Evolutionary conservation across 2,888 invertebrate species (phyloP).

Genomic region (Standfussiana lucernea): DNA sequence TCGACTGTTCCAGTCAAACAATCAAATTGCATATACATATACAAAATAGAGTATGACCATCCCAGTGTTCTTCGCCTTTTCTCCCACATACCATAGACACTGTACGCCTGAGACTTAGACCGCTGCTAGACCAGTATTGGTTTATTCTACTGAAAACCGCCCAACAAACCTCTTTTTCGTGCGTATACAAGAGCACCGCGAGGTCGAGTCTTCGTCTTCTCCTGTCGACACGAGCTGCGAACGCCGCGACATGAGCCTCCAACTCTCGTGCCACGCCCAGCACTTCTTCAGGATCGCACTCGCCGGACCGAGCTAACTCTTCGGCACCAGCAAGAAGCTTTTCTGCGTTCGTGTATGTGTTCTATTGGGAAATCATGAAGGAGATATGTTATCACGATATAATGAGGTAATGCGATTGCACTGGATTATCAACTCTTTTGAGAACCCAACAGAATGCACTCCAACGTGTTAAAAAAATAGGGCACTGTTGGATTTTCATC

Average conservation of each 20-base stretch:
- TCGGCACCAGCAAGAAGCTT: constrained; percentile 98
- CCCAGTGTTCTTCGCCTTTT: neutral
- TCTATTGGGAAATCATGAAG: constrained; percentile 89
- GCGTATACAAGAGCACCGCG: constrained; percentile 98
- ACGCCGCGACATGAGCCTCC: constrained; percentile 98
- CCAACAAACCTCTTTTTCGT: constrained; percentile 95
- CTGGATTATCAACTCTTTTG: neutral
- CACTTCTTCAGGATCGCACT: constrained; percentile 99
- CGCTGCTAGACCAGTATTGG: neutral
- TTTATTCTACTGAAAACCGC: neutral
- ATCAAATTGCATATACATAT: neutral
- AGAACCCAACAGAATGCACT: no score
- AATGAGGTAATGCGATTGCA: neutral
- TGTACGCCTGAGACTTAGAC: neutral
- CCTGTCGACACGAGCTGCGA: constrained; percentile 97
- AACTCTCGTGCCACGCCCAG: constrained; percentile 98
- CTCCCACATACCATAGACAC: neutral
- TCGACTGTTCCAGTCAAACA: neutral
- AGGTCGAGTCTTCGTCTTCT: constrained; percentile 97
- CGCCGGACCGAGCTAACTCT: constrained; percentile 98
- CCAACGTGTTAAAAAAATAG: neutral
- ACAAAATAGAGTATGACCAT: neutral
- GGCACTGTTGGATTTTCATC: neutral
- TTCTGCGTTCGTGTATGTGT: constrained; percentile 99
- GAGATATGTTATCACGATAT: neutral